Conservation (phyloP, 2,888 invertebrate species). For the Tenthredo mesomela region DNA sequence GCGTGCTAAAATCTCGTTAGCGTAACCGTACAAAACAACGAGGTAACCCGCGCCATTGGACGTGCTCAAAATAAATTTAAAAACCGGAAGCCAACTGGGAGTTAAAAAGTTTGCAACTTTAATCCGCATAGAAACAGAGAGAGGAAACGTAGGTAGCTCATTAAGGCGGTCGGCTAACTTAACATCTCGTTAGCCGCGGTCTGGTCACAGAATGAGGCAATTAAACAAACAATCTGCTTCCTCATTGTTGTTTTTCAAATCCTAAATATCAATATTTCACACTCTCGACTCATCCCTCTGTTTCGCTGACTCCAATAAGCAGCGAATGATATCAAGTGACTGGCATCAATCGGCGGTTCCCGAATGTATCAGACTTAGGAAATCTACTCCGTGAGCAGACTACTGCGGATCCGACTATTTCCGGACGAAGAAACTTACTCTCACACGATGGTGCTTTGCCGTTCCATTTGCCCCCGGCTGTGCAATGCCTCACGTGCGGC, state of each 20-base stretch:
- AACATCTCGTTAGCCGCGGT: constrained; percentile 69
- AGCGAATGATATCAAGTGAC: constrained; percentile 4
- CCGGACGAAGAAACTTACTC: constrained; percentile 76
- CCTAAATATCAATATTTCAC: constrained; percentile 40
- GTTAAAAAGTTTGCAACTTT: constrained; percentile 39
- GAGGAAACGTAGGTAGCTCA: constrained; percentile 63
- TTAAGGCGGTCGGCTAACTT: constrained; percentile 72
- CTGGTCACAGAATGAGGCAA: not conserved
- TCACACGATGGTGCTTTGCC: constrained; percentile 79
- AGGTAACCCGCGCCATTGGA: constrained; percentile 26
- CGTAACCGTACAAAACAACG: constrained; percentile 10
- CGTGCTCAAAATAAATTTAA: constrained; percentile 42
- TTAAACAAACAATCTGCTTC: constrained; percentile 39
- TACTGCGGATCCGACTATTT: constrained; percentile 11
- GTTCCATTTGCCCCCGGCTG: constrained; percentile 79
- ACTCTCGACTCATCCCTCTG: not conserved
- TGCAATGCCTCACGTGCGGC: constrained; percentile 79
- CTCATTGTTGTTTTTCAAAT: not conserved
- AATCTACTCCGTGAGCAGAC: constrained; percentile 41
- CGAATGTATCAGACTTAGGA: constrained; percentile 35
- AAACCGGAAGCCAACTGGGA: constrained; percentile 36
- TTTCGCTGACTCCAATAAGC: not conserved
- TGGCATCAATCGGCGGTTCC: constrained; percentile 50
- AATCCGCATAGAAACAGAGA: constrained; percentile 24
- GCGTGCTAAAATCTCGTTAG: constrained; percentile 38